These are phyloP conservation scores for Rhizomys pruinosus DNA, from an alignment of 2,113 vertebrate species.

Conservation along the genomic window DNA sequence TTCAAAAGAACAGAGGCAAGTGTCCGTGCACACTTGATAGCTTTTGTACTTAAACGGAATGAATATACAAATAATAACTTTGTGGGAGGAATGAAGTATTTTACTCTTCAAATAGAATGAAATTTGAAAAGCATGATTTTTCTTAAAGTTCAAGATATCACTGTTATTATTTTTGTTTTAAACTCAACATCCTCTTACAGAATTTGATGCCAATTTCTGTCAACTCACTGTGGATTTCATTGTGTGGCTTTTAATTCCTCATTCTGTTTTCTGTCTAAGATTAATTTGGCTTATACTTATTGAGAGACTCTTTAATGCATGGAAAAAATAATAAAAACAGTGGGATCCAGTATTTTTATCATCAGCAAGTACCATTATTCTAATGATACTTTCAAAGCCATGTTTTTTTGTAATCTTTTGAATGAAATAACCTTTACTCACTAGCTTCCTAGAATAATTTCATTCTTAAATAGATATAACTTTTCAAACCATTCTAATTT, in stretches of 20 bases:
- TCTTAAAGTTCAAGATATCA: neutral
- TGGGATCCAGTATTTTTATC: neutral
- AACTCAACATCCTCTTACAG: neutral
- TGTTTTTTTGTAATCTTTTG: neutral
- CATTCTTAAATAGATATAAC: too few relatives aligned
- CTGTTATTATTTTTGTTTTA: neutral
- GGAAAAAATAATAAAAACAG: neutral
- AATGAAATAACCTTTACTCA: neutral
- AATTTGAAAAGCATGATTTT: neutral
- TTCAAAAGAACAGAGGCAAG: slow-evolving; percentile 18
- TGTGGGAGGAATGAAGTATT: neutral
- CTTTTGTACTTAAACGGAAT: neutral
- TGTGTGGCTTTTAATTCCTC: neutral
- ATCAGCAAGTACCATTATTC: neutral
- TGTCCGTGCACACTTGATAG: neutral
- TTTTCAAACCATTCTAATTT: neutral
- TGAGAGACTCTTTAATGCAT: neutral
- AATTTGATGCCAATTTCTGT: neutral
- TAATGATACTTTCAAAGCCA: neutral
- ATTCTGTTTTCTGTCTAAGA: neutral
- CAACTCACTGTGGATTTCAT: neutral
- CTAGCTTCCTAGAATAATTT: neutral
- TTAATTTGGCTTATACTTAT: neutral
- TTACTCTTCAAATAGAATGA: neutral
- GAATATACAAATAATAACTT: neutral